Evolutionary conservation across 2,888 invertebrate genomes (phyloP).

Genomic region (Alloplasta piceator): DNA sequence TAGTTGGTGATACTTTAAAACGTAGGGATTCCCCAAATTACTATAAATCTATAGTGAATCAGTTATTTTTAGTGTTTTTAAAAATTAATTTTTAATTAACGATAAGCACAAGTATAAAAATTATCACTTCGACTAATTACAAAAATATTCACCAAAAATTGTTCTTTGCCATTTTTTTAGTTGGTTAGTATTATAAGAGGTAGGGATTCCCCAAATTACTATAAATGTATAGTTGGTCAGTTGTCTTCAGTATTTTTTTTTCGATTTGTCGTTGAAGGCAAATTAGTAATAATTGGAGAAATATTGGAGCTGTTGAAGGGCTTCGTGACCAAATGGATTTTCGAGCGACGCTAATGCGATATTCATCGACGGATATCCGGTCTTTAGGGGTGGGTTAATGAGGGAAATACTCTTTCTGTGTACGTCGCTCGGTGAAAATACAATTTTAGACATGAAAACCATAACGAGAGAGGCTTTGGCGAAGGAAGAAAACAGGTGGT

Average conservation of each 20-base stretch:
- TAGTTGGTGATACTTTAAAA: no score
- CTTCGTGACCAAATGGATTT: constrained; percentile 41
- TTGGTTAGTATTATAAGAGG: no score
- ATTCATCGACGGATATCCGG: constrained; percentile 68
- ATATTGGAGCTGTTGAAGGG: not conserved
- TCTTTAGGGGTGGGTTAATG: constrained; percentile 58
- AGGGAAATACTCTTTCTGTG: constrained; percentile 18
- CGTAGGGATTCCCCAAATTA: no score
- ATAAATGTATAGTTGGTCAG: not conserved
- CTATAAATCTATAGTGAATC: no score
- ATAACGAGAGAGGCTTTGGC: not conserved
- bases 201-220: no score
- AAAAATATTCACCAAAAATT: no score
- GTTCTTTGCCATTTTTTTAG: no score
- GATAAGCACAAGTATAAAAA: no score
- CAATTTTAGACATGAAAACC: constrained; percentile 6
- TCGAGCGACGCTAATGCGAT: constrained; percentile 54
- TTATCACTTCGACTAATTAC: no score
- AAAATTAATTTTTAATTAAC: no score
- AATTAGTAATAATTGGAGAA: not conserved
- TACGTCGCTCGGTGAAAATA: not conserved
- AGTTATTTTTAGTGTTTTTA: no score
- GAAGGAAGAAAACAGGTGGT: constrained; percentile 77
- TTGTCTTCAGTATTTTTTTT: not conserved
- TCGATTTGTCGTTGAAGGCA: not conserved